These are phyloP conservation scores for Drosophila virilis DNA, from an alignment of 1,140 invertebrate genomes.

Conservation along the genomic window DNA sequence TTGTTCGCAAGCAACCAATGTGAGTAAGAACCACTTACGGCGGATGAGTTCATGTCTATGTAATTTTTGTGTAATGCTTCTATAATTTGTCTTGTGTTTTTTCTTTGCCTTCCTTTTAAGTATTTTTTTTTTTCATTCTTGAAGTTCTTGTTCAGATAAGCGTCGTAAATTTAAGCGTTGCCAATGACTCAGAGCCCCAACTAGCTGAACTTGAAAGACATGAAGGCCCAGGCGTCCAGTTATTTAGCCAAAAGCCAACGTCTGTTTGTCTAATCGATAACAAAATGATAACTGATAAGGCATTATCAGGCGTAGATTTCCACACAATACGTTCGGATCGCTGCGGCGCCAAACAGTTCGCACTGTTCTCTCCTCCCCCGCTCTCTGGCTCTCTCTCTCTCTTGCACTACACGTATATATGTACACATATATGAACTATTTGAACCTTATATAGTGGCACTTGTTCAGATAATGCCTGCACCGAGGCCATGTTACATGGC, in stretches of 20 bases:
- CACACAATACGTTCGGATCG: slow-evolving; percentile 15
- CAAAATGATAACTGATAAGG: slow-evolving; percentile 70
- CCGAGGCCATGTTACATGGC: slow-evolving; percentile 26
- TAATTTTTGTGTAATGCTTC: slow-evolving; percentile 36
- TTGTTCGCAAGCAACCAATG: slow-evolving; percentile 1
- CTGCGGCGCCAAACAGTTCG: slow-evolving; percentile 25
- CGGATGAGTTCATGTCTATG: slow-evolving; percentile 42
- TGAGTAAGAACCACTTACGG: slow-evolving; percentile 5
- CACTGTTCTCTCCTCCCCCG: not conserved
- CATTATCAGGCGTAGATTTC: slow-evolving; percentile 66
- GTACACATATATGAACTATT: not conserved
- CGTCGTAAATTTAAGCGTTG: slow-evolving; percentile 1
- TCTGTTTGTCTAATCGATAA: slow-evolving; percentile 55
- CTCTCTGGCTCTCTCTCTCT: not conserved
- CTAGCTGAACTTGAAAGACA: slow-evolving; percentile 40
- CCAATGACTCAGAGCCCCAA: slow-evolving; percentile 23
- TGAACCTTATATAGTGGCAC: slow-evolving; percentile 18
- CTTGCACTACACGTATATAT: not conserved
- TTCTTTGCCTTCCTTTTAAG: not conserved
- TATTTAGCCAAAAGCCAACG: not conserved
- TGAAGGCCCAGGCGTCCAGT: slow-evolving; percentile 12
- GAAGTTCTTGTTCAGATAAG: slow-evolving; percentile 18
- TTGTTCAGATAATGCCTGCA: slow-evolving; percentile 24
- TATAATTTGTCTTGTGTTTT: slow-evolving; percentile 25
- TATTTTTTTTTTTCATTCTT: slow-evolving; percentile 4